Evolutionary conservation across 2,888 invertebrate genomes (phyloP).

Genomic region (Bombylius major): DNA sequence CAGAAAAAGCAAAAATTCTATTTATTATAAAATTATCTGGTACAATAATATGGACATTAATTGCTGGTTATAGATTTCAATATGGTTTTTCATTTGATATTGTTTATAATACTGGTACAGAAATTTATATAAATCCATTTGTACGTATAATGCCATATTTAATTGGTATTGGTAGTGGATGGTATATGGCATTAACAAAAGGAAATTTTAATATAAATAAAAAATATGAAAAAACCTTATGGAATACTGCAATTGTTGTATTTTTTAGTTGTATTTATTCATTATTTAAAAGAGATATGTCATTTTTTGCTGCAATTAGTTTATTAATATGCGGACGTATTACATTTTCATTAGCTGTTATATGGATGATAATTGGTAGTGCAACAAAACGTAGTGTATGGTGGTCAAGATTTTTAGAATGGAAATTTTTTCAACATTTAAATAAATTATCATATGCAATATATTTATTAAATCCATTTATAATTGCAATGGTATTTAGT

Average conservation of each 20-base stretch:
- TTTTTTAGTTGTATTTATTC: conserved; percentile 32
- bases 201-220: conserved; percentile 22
- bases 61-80: conserved; percentile 23
- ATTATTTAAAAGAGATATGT: conserved; percentile 33
- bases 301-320: conserved; percentile 36
- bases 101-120: conserved; percentile 31
- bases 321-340: conserved; percentile 41
- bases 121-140: conserved; percentile 42
- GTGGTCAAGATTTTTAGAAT: conserved; percentile 34
- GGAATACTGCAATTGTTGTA: conserved; percentile 28
- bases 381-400: conserved; percentile 39
- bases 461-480: conserved; percentile 45
- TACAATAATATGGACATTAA: conserved; percentile 27
- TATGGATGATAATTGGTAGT: conserved; percentile 45
- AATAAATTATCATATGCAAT: conserved; percentile 46
- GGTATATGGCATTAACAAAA: conserved; percentile 29
- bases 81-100: conserved; percentile 34
- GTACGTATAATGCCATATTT: conserved; percentile 40
- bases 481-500: conserved; percentile 39
- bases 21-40: conserved; percentile 17
- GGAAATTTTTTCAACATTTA: conserved; percentile 34
- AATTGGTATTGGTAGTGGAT: conserved; percentile 39
- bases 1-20: conserved; percentile 21
- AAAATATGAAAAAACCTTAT: conserved; percentile 24
- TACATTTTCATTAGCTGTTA: conserved; percentile 42